Evolutionary conservation across 2,888 invertebrate genomes (phyloP).

Genomic region (Latrodectus elegans): DNA sequence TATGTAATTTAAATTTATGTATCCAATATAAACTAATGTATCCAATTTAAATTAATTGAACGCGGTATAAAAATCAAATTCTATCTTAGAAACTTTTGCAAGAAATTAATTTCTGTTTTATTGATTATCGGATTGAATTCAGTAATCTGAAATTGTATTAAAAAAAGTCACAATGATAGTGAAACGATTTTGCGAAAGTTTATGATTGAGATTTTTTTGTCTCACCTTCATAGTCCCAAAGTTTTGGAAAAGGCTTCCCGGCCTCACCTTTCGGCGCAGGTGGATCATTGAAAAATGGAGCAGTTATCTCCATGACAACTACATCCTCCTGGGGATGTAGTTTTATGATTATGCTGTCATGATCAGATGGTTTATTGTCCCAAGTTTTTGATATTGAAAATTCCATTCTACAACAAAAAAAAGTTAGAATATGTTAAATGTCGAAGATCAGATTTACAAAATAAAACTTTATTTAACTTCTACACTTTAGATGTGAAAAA

Average conservation of each 20-base stretch:
- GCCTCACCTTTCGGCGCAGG: slow-evolving; percentile 73
- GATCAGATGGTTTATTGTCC: slow-evolving; percentile 64
- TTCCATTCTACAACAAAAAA: slow-evolving; percentile 22
- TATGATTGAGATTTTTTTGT: not conserved
- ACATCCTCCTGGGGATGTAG: slow-evolving; percentile 55
- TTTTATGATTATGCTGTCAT: slow-evolving; percentile 69
- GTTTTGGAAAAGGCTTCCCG: slow-evolving; percentile 74
- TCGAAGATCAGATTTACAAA: too few relatives aligned
- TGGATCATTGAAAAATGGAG: slow-evolving; percentile 76
- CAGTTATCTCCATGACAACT: slow-evolving; percentile 71
- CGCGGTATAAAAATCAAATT: too few relatives aligned
- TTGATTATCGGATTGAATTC: not conserved
- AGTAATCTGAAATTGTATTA: not conserved
- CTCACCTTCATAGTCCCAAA: slow-evolving; percentile 76
- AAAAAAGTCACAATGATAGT: not conserved
- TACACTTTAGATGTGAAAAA: too few relatives aligned
- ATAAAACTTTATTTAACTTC: too few relatives aligned
- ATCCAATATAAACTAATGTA: too few relatives aligned
- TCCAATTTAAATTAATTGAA: too few relatives aligned
- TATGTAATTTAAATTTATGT: too few relatives aligned
- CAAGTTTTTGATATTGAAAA: slow-evolving; percentile 60
- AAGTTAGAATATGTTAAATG: too few relatives aligned
- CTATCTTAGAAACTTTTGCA: too few relatives aligned
- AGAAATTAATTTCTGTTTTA: not conserved
- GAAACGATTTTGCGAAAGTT: too few relatives aligned